Conservation (phyloP, 1,140 invertebrate genomes). For the Belonocnema kinseyi region DNA sequence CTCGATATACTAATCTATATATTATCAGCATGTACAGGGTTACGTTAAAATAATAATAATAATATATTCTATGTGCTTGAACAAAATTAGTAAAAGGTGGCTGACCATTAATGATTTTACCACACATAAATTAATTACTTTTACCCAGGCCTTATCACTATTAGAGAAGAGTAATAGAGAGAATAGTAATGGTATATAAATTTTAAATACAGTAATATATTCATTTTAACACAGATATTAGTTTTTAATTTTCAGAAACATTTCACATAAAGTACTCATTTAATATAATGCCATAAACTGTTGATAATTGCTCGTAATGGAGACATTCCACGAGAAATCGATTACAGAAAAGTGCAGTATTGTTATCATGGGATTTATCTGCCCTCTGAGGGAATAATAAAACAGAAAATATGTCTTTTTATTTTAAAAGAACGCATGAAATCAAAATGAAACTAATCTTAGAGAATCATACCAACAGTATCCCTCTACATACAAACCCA, state of each 20-base stretch:
- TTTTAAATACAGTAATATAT: constrained; percentile 7
- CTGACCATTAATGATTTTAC: too few relatives aligned
- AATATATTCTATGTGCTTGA: too few relatives aligned
- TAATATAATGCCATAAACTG: constrained; percentile 46
- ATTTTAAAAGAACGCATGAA: not conserved
- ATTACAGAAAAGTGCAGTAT: constrained; percentile 56
- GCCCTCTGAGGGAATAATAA: constrained; percentile 21
- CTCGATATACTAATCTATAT: too few relatives aligned
- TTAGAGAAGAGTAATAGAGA: not conserved
- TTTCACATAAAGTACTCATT: constrained; percentile 36
- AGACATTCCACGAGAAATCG: constrained; percentile 57
- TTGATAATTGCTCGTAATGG: constrained; percentile 60
- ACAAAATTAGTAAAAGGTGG: too few relatives aligned
- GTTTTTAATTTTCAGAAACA: constrained; percentile 39
- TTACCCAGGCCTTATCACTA: not conserved
- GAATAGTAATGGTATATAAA: not conserved
- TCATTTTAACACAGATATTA: not conserved
- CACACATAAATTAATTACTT: too few relatives aligned
- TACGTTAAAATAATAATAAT: too few relatives aligned
- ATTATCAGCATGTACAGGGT: too few relatives aligned
- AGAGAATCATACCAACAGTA: not conserved
- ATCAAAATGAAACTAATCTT: not conserved
- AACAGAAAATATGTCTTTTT: not conserved
- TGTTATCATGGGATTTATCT: not conserved
- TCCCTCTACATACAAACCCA: not conserved